Conservation (phyloP, 2,113 vertebrate species). For the Cottus gobio region DNA sequence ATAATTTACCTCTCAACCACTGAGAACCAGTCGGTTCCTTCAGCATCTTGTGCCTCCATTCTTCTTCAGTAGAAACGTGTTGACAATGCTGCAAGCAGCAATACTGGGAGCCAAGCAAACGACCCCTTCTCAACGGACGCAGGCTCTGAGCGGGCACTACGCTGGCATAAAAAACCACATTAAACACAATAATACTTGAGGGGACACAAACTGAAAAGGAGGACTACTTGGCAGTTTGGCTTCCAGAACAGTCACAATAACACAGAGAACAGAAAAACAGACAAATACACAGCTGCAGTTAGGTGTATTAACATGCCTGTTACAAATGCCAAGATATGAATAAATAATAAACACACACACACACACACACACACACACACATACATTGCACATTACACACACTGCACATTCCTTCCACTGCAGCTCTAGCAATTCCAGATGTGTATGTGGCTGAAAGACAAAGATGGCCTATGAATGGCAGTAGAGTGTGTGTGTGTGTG, state of each 20-base stretch:
- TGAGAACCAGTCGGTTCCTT: too few relatives aligned
- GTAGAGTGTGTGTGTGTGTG: conserved; percentile 3
- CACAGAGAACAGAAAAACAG: background rate
- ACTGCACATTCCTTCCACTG: conserved; percentile 35
- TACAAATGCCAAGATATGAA: conserved; percentile 9
- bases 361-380: conserved; percentile 11
- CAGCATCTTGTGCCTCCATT: background rate
- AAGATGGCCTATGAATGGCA: conserved; percentile 26
- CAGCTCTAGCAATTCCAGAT: conserved; percentile 58
- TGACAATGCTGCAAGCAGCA: background rate
- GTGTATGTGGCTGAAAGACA: conserved; percentile 34
- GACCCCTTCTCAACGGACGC: background rate
- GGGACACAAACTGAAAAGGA: background rate
- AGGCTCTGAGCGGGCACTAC: background rate
- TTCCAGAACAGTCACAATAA: background rate
- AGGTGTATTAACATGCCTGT: conserved; percentile 13
- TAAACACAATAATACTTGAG: background rate
- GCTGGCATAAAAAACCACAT: background rate
- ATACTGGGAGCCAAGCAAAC: background rate
- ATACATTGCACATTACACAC: conserved; percentile 34
- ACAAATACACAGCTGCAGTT: background rate
- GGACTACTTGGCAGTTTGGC: background rate
- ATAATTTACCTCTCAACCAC: background rate
- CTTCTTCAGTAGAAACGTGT: background rate
- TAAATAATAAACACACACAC: background rate